phyloP scores from a whole-genome alignment of 2,113 vertebrate species.

The Coracopsis vasa region DNA sequence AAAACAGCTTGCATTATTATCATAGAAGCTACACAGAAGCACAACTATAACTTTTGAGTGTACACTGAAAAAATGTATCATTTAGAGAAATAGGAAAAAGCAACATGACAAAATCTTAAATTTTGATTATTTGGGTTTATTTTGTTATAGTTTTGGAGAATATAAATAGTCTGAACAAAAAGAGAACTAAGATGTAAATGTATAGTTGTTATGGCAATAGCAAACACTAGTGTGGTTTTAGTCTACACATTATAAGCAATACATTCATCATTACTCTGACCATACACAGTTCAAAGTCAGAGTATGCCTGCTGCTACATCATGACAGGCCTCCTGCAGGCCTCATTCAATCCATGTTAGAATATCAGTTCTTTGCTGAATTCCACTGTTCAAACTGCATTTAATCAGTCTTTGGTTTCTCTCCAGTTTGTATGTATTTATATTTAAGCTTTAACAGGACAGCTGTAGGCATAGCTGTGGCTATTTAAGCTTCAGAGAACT shows the following conservation, averaged over 20 bases:
- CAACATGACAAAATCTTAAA: neutral
- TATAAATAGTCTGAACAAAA: neutral
- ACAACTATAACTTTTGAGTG: neutral
- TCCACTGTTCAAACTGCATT: neutral
- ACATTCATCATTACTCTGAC: neutral
- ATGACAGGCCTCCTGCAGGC: neutral
- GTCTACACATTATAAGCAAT: neutral
- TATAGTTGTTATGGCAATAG: neutral
- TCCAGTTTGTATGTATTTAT: neutral
- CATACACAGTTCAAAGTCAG: neutral
- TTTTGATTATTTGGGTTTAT: neutral
- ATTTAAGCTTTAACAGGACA: neutral
- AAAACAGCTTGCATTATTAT: neutral
- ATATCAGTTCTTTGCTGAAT: neutral
- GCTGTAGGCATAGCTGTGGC: neutral
- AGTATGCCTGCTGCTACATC: neutral
- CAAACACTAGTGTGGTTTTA: neutral
- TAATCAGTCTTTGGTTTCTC: neutral
- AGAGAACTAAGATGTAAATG: neutral
- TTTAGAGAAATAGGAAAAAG: neutral
- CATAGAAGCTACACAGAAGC: neutral
- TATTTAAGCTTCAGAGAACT: neutral
- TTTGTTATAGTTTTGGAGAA: neutral
- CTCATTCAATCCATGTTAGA: neutral
- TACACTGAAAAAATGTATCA: neutral